phyloP scores from a whole-genome alignment of 2,797 vertebrate genomes.

The Coendou prehensilis region DNA sequence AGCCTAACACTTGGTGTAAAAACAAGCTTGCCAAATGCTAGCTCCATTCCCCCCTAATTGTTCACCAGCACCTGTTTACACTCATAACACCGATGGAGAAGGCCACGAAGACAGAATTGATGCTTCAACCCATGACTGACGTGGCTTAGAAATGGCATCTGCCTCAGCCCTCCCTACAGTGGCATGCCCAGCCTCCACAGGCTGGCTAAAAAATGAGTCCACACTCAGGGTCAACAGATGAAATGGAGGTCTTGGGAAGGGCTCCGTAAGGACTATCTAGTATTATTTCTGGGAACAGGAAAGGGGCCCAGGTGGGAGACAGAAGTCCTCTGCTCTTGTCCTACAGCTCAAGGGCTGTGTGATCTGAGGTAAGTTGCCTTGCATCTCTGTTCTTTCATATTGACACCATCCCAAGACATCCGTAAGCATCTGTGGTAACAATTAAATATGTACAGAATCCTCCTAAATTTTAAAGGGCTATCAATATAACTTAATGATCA shows the following conservation, averaged over 20 bases:
- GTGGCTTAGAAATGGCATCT: neutral
- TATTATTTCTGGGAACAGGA: neutral
- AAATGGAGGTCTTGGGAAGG: neutral
- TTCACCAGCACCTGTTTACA: too few relatives aligned
- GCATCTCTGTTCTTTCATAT: neutral
- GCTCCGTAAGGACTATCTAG: accelerated
- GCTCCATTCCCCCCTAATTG: accelerated
- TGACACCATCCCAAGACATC: neutral
- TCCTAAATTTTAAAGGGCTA: neutral
- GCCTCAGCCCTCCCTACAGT: accelerated
- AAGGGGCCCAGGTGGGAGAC: neutral
- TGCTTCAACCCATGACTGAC: accelerated
- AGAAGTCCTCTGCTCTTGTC: neutral
- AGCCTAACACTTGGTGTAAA: neutral
- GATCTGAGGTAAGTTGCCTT: neutral
- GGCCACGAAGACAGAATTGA: neutral
- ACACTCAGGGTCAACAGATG: neutral
- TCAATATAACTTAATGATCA: neutral
- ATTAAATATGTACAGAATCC: neutral
- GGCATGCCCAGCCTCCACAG: neutral
- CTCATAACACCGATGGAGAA: neutral
- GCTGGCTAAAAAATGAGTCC: neutral
- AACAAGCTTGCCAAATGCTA: neutral
- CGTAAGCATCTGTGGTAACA: neutral
- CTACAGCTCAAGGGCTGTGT: neutral